Evolutionary conservation across 1,140 invertebrate genomes (phyloP).

Genomic region (Heliothis virescens): DNA sequence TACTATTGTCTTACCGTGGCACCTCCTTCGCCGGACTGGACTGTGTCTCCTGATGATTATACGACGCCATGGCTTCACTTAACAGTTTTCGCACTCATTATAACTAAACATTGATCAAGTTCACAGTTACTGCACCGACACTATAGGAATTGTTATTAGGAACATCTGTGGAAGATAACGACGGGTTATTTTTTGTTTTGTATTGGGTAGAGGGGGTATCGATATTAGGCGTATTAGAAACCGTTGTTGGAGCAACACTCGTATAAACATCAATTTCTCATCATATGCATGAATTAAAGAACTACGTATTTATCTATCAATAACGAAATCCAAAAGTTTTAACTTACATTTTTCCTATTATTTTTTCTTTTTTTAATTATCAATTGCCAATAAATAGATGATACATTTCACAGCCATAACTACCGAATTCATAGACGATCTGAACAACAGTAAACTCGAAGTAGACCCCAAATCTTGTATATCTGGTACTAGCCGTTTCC

Average conservation of each 20-base stretch:
- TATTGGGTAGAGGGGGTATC: not conserved
- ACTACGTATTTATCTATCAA: too few relatives aligned
- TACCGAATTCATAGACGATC: too few relatives aligned
- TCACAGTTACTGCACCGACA: slow-evolving; percentile 53
- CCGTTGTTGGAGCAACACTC: not conserved
- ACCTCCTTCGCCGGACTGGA: slow-evolving; percentile 82
- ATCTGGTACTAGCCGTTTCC: too few relatives aligned
- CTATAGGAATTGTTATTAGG: slow-evolving; percentile 42
- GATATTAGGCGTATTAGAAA: not conserved
- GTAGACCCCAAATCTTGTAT: too few relatives aligned
- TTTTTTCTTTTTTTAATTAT: too few relatives aligned
- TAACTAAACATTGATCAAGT: slow-evolving; percentile 13
- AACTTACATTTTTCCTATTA: too few relatives aligned
- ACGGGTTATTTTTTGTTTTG: not conserved
- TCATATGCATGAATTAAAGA: too few relatives aligned
- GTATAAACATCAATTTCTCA: not conserved
- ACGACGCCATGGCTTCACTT: slow-evolving; percentile 76
- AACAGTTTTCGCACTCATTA: slow-evolving; percentile 65
- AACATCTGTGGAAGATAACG: slow-evolving; percentile 39
- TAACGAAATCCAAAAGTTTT: too few relatives aligned
- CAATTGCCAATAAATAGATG: too few relatives aligned
- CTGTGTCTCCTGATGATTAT: slow-evolving; percentile 82
- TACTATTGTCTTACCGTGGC: slow-evolving; percentile 75
- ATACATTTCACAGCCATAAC: too few relatives aligned
- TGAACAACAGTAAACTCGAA: too few relatives aligned